Base-by-base conservation (phyloP, 2,797 vertebrate genomes). In the Sciurus vulgaris region DNA sequence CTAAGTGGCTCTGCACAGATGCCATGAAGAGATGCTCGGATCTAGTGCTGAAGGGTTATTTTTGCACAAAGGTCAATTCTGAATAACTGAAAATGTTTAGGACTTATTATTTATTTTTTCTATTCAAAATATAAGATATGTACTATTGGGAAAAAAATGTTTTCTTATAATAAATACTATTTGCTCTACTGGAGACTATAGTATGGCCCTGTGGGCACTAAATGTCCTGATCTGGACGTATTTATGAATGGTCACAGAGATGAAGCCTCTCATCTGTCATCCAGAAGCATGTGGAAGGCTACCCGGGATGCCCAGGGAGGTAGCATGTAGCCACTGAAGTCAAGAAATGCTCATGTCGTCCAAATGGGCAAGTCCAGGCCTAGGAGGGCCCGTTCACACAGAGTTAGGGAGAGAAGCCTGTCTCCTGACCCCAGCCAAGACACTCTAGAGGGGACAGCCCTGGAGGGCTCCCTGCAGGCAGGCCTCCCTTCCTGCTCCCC, bases 371-470 rank as follows among this genome's bases (percentile, higher is more conserved):
- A 67, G 24, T 13, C 47, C 20, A 72, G 44, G 30, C 44, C 54
- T n/a, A 1, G 33, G 30, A 28, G 5, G 33, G 38, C 4, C 7
- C 0, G 9, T 1, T 38, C 38, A 8, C 1, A 3, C 1, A 41
- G 17, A 12, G 13, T 13, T 49, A 20, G 11, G 8, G 9, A 7
- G 17, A 65, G 59, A 3, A 3, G 4, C 24, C 24, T 2, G 2
- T 26, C 49, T 63, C 70, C 35, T 35, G 26, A 0, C 4, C 72
- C 35, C 26, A 0, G 15, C n/a, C 2, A n/a, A 8, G 0, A 38
- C 69, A 14, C 30, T 63, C 72, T 3, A 5, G 38, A 44, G 47
- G 1, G 8, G 7, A 13, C 10, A 20, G 30, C 3, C 44, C 38
- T 5, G 1, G 20, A 7, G n/a, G 8, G 9, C 38, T 41, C 51